phyloP scores from a whole-genome alignment of 1,140 invertebrate species.

The Rhysida immarginata region DNA sequence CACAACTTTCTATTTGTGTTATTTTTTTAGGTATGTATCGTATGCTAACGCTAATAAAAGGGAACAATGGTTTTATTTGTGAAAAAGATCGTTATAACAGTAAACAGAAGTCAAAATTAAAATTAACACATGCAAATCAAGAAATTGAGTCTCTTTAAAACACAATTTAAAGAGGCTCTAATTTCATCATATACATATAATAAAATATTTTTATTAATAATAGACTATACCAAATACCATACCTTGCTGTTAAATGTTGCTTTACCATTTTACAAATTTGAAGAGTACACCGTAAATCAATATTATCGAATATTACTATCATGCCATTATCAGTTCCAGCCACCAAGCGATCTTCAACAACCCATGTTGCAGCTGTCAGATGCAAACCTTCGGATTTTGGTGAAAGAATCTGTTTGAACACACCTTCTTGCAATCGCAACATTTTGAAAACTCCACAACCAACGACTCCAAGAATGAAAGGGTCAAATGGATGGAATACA shows the following conservation, averaged over 20 bases:
- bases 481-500: constrained; percentile 57
- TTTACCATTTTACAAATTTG: constrained; percentile 40
- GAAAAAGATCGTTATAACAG: too few species aligned
- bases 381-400: constrained; percentile 59
- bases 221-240: too few species aligned
- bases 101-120: too few species aligned
- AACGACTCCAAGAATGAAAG: constrained; percentile 52
- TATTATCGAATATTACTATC: constrained; percentile 58
- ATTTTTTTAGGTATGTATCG: too few species aligned
- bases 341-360: constrained; percentile 51
- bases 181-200: too few species aligned
- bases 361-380: constrained; percentile 49
- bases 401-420: constrained; percentile 66
- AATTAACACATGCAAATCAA: too few species aligned
- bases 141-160: too few species aligned
- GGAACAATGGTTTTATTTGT: not conserved
- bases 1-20: too few species aligned
- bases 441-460: constrained; percentile 57
- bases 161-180: too few species aligned
- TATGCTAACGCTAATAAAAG: not conserved
- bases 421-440: constrained; percentile 57
- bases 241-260: too few species aligned
- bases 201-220: too few species aligned
- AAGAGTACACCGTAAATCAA: constrained; percentile 45
- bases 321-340: constrained; percentile 55